Evolutionary conservation across 2,113 vertebrate species (phyloP), one percentile per base, ranked within the genome.

Genomic region (Hymenochirus boettgeri): DNA sequence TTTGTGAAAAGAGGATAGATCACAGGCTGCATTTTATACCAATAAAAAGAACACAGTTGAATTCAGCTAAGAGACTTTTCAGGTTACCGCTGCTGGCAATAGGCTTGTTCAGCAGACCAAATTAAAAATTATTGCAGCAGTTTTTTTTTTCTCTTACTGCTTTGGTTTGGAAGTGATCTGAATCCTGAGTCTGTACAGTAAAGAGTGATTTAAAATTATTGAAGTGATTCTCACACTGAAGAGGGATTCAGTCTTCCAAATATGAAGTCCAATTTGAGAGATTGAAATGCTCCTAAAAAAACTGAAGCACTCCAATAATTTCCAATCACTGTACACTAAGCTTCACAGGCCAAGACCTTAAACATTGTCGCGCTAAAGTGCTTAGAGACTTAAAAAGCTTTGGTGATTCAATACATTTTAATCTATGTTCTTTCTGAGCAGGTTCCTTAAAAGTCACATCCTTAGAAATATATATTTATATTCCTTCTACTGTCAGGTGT

Each of bases 261-360:
- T 69, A 24, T 62, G 62, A 80, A 75, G 63, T 73, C 65, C 65
- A 74, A 61, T 67, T 71, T 71, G 61, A 72, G 70, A 79, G 73
- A 67, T 21, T 73, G 57, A 77, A 72, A 62, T 11, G 2, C 51
- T 48, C 57, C 73, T 71, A 61, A 72, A 72, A n/a, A 65, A 60
- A 56, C n/a, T 50, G 64, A 64, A 73, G 63, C 45, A 63, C 47
- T 61, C 52, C 50, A 72, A 47, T 72, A 73, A 74, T 79, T 74
- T 69, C 63, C 58, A 65, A 50, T 60, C 31, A 67, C 33, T 21
- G 18, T 71, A 53, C 37, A 56, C 51, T 70, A 58, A 31, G 71
- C 24, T 61, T 70, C 26, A 23, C 33, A 74, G 69, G 57, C 22
- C 17, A 37, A 26, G 7, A 5, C 27, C 10, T 48, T 37, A 53